Base-by-base conservation (phyloP, 2,113 vertebrate genomes). In the Hippocampus comes region DNA sequence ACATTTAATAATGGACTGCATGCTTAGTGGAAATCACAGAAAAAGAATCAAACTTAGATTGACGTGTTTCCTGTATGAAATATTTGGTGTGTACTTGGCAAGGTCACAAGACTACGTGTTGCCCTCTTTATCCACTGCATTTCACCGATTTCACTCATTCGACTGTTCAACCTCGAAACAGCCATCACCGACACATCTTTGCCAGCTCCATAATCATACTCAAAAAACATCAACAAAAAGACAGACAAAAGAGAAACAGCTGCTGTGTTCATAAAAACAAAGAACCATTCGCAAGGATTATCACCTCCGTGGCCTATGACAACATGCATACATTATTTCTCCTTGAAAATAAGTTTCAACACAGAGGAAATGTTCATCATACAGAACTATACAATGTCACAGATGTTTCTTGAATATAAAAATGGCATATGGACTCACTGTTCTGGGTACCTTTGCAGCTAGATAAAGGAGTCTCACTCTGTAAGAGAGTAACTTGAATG, bases 201-300 rank as follows among this genome's bases (percentile, higher is more conserved):
- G 90, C 87, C 51, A 71, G 82, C 74, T 79, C 84, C 70, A 85
- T 80, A 83, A 83, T 90, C 88, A 90, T 82, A 84, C 81, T 83
- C 76, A 49, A 9, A 55, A 55, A 55, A 34, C 30, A 34, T 5
- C 30, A 4, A 34, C 30, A 14, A 25, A 59, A 23, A 59, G 10
- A 23, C 12, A 23, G 3, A 59, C 14, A 25, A 59, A 15, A 23
- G 30, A 23, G 10, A 59, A 59, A 25, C 18, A 21, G 68, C 56
- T 27, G 4, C 76, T 86, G 81, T 89, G 79, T 89, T 82, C 76
- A 84, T 83, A 83, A 84, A 80, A 74, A 90, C 88, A 91, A 88
- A 78, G 83, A 78, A 17, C 71, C 56, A 74, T 86, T 88, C 82
- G 89, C 55, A 67, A 59, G 56, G 14, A 27, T n/a, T n/a, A 55